Evolutionary conservation across 2,113 vertebrate genomes (phyloP).

Genomic region (Aphelocoma coerulescens): DNA sequence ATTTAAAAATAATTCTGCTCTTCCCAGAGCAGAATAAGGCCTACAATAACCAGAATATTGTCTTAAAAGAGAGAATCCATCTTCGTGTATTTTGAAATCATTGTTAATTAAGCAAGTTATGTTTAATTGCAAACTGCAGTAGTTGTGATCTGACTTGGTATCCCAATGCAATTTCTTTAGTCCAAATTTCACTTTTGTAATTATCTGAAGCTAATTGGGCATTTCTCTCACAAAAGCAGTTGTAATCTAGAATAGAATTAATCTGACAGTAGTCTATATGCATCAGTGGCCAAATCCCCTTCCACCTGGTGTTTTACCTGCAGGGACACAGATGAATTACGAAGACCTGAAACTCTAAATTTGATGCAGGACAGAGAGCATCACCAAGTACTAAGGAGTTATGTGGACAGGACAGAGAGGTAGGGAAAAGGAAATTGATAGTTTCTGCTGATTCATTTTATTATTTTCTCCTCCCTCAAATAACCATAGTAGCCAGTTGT

Average conservation of each 20-base stretch:
- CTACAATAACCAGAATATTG: not conserved
- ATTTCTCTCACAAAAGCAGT: not conserved
- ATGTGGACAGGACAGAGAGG: conserved; percentile 49
- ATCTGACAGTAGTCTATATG: not conserved
- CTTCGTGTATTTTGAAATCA: not conserved
- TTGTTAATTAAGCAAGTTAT: not conserved
- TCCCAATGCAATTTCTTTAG: not conserved
- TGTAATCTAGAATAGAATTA: not conserved
- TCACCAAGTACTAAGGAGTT: conserved; percentile 47
- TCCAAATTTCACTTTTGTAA: not conserved
- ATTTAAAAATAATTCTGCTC: not conserved
- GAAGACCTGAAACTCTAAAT: conserved; percentile 59
- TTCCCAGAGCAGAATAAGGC: not conserved
- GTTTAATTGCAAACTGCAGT: not conserved
- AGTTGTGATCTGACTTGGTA: not conserved
- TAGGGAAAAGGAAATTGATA: not conserved
- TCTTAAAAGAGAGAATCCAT: not conserved
- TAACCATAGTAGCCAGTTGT: not conserved
- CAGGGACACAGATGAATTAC: conserved; percentile 57
- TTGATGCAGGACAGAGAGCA: conserved; percentile 58
- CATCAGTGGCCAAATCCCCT: not conserved
- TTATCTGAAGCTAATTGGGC: not conserved
- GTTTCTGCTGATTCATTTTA: not conserved
- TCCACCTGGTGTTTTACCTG: conserved; percentile 23
- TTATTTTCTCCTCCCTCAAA: not conserved